phyloP scores from a whole-genome alignment of 2,888 invertebrate species.

The Eilema caniola region DNA sequence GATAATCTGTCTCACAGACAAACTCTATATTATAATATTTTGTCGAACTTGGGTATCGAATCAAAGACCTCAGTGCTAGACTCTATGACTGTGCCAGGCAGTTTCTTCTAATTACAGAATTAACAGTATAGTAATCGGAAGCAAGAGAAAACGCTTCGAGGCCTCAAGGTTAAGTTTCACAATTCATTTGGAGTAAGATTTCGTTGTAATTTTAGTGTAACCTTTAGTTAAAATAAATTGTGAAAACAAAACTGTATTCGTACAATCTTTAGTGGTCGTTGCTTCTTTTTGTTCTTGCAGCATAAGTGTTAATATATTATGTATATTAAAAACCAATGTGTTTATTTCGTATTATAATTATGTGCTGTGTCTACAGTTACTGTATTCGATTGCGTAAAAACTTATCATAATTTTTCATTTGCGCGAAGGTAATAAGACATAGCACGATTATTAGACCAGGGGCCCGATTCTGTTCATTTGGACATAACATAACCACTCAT shows the following conservation, averaged over 20 bases:
- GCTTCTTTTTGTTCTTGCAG: constrained; percentile 1
- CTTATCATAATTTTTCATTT: not conserved
- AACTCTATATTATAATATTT: not conserved
- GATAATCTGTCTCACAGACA: not conserved
- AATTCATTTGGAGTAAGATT: constrained; percentile 19
- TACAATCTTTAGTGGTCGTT: constrained; percentile 1
- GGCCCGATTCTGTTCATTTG: too few species aligned
- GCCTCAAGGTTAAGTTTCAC: constrained; percentile 34
- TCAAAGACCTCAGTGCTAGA: not conserved
- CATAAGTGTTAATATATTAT: not conserved
- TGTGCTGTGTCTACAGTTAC: not conserved
- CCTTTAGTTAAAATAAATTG: constrained; percentile 4
- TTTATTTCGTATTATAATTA: not conserved
- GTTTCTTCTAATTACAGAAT: not conserved
- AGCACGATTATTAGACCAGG: too few species aligned
- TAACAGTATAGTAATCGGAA: constrained; percentile 1
- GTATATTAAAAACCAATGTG: not conserved
- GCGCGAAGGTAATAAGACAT: too few species aligned
- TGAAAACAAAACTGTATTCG: not conserved
- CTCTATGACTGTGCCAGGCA: not conserved
- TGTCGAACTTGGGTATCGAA: not conserved
- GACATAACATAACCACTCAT: too few species aligned
- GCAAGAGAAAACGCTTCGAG: constrained; percentile 2
- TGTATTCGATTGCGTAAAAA: not conserved
- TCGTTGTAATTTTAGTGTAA: constrained; percentile 12